Conservation (phyloP, 2,797 vertebrate species). For the Chiloscyllium punctatum region DNA sequence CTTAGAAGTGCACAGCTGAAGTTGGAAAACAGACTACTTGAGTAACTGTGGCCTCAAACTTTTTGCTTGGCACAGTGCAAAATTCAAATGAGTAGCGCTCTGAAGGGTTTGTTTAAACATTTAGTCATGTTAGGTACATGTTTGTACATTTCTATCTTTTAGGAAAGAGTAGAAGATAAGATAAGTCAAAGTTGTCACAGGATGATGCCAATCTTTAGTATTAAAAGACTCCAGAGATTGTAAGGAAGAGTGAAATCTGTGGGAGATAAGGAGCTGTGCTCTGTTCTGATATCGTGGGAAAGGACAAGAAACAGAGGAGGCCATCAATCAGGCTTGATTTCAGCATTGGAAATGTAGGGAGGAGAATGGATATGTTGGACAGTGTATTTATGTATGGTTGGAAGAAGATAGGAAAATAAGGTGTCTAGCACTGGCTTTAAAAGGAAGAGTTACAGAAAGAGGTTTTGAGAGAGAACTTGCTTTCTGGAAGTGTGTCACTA, state of each 20-base stretch:
- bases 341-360: background rate
- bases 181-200: background rate
- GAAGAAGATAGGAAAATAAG: background rate
- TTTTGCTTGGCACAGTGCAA: background rate
- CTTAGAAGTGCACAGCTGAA: background rate
- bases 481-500: background rate
- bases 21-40: background rate
- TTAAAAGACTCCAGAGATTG: slow-evolving; percentile 8
- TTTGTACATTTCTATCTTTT: slow-evolving; percentile 9
- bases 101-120: background rate
- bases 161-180: background rate
- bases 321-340: background rate
- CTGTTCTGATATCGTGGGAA: background rate
- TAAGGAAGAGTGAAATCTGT: background rate
- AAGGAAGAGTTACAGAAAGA: background rate
- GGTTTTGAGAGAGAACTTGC: background rate
- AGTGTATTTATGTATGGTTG: background rate
- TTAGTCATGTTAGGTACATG: background rate
- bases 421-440: background rate
- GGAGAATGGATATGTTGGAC: background rate
- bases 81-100: background rate
- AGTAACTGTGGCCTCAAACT: background rate
- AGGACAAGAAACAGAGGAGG: background rate
- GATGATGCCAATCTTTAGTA: background rate
- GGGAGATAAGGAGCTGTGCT: background rate